Evolutionary conservation across 2,797 vertebrate genomes (phyloP).

Genomic region (Oreochromis mossambicus): DNA sequence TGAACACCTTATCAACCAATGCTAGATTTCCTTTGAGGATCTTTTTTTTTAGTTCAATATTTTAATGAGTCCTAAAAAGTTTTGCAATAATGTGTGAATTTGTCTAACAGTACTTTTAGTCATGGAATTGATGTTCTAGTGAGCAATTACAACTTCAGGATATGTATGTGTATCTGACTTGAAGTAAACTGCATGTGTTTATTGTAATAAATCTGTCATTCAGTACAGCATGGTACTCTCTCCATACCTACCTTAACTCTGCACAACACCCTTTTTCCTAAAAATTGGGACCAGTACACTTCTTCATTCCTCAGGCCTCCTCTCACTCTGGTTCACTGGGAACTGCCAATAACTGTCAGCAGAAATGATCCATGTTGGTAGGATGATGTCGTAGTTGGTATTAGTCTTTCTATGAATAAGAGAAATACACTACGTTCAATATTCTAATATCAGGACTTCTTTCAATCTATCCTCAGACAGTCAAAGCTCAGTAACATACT

Average conservation of each 20-base stretch:
- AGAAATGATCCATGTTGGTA: neutral
- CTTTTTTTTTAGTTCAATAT: neutral
- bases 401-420: too few species aligned
- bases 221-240: neutral
- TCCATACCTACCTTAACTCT: neutral
- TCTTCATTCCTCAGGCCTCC: neutral
- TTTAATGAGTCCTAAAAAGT: neutral
- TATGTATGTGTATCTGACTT: neutral
- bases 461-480: too few species aligned
- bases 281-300: neutral
- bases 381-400: neutral
- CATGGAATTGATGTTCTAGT: neutral
- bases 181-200: neutral
- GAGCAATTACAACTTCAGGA: constrained; percentile 1
- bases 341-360: neutral
- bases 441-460: neutral
- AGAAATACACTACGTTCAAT: neutral
- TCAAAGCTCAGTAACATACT: neutral
- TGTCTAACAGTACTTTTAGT: neutral
- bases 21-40: neutral
- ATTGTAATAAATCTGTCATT: neutral
- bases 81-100: neutral
- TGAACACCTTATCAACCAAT: neutral
- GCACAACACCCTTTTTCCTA: neutral
- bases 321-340: neutral